Evolutionary conservation across 2,797 vertebrate genomes (phyloP).

Genomic region (Semotilus atromaculatus): DNA sequence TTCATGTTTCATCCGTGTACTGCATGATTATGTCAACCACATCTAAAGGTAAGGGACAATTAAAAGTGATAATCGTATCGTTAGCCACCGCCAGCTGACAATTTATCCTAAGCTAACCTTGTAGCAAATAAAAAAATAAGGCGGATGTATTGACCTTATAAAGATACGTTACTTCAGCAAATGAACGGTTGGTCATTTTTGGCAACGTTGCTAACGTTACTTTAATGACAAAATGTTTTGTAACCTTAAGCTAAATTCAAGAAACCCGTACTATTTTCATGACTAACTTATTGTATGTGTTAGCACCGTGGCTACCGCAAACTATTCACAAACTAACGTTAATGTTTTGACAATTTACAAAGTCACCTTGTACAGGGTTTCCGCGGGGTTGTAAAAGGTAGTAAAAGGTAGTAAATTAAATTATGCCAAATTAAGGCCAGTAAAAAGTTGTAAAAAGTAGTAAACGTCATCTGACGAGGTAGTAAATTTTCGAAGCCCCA

Average conservation of each 20-base stretch:
- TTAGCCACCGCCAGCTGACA: neutral
- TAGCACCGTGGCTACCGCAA: constrained; percentile 2
- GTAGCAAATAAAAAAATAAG: neutral
- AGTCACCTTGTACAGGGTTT: neutral
- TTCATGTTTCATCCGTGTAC: neutral
- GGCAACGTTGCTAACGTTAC: no score
- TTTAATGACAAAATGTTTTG: neutral
- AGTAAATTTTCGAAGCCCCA: no score
- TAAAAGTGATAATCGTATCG: neutral
- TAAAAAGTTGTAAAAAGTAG: no score
- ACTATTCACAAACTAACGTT: neutral
- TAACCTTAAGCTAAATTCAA: neutral
- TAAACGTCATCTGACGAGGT: no score
- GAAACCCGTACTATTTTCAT: neutral
- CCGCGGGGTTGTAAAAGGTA: no score
- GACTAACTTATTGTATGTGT: no score
- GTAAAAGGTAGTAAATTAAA: no score
- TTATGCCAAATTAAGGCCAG: no score
- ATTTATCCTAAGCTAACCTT: constrained; percentile 17
- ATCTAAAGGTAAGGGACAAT: constrained; percentile 5
- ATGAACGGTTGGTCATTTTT: neutral
- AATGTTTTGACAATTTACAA: neutral
- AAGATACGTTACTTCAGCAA: neutral
- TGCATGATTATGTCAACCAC: neutral
- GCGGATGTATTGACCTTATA: neutral